Conservation (phyloP, 2,888 invertebrate species). For the Embidobia sp. region DNA sequence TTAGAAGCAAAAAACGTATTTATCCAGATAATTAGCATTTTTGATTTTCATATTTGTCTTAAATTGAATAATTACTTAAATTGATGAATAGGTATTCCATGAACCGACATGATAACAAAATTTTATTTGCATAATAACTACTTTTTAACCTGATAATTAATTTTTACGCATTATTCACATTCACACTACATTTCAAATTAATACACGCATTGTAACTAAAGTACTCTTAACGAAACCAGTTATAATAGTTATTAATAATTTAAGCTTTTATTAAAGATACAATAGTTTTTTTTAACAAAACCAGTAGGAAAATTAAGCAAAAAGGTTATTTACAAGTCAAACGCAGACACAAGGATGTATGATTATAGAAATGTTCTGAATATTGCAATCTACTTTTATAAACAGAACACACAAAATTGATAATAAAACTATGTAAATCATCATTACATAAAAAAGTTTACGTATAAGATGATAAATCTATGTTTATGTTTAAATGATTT, state of each 20-base stretch:
- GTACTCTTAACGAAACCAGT: constrained; percentile 11
- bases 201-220: not conserved
- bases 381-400: constrained; percentile 33
- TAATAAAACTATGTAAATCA: constrained; percentile 26
- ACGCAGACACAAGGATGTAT: constrained; percentile 36
- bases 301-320: constrained; percentile 31
- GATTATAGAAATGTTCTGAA: constrained; percentile 40
- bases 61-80: no score
- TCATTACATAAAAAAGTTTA: no score
- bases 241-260: constrained; percentile 44
- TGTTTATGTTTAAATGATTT: no score
- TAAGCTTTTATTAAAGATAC: constrained; percentile 52
- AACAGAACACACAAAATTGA: no score
- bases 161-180: constrained; percentile 1
- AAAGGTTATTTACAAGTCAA: constrained; percentile 51
- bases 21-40: no score
- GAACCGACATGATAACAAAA: not conserved
- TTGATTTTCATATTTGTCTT: no score
- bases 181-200: constrained; percentile 2
- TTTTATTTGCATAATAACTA: constrained; percentile 19
- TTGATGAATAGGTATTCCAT: no score
- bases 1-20: no score
- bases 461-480: no score
- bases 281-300: constrained; percentile 48
- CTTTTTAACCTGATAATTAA: constrained; percentile 9